Base-by-base conservation (phyloP, 2,888 invertebrate species). In the Lymantria monacha region DNA sequence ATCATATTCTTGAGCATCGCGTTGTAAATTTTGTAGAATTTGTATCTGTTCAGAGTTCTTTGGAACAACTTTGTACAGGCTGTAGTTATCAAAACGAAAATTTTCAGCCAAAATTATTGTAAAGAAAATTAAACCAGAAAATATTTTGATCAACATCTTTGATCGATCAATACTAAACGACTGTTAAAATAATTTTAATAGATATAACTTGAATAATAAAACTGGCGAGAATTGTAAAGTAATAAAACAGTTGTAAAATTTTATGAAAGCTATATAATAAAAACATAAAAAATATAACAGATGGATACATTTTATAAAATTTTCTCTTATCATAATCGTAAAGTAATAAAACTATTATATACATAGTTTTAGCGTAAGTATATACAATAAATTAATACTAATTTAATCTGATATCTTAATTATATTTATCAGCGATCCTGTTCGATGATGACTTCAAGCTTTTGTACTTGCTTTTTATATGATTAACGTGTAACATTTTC, bases 61-160 rank as follows among this genome's bases (percentile, higher is more conserved):
- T 0, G 94, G 93, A 0, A 79, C 71, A 7, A 94, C 76, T 71
- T 93, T 91, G 62, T 92, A 94, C 8, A 95, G 85, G 13, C 81
- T 74, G 59, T 86, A 83, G 53, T 87, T 86, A 45, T 87, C 85
- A 47, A 76, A 88, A 14, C 82, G 65, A 52, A 83, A 72, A 36
- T 79, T 79, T 58, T 78, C 83, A 63, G 71, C 49, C 2, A 57
- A 48, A 5, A 52, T 69, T 52, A 30, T 13, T 37, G 53, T 53
- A 41, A 61, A 15, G 1, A 67, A 13, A 46, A 71, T 36, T 33
- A 59, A 22, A 37, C 68, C 10, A 7, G 43, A 13, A 31, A 66
- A 42, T 55, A 67, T 48, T 62, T 62, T 65, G 22, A 64, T 51
- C 47, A 58, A 44, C 74, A 75, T 74, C 50, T 67, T 69, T 8